A percentile compares a stretch with the other conserved stretches of the same genome.
Evolutionary conservation across 1,140 invertebrate species (phyloP).

Genomic region (Brachionus rotundiformis): DNA sequence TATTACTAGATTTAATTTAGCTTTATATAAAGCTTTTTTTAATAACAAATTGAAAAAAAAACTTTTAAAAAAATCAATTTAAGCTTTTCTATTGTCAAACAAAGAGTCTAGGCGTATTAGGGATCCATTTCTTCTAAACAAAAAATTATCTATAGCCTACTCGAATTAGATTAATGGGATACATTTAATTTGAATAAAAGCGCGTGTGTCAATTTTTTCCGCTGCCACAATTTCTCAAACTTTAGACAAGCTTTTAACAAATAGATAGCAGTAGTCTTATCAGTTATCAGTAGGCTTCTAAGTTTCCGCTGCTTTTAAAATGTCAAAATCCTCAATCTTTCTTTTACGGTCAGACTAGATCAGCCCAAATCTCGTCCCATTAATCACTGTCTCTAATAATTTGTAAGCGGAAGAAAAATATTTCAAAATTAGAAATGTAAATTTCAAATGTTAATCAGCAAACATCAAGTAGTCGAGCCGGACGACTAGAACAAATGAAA

Average conservation of each 20-base stretch:
- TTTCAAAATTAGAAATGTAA: conserved; percentile 35
- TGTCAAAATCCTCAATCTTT: background rate
- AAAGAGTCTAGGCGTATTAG: background rate
- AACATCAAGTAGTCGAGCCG: background rate
- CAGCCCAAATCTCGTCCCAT: conserved; percentile 9
- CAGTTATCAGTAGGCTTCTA: background rate
- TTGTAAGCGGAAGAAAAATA: conserved; percentile 36
- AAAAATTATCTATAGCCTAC: background rate
- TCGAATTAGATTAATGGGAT: background rate
- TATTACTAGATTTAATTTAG: background rate
- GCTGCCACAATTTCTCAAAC: conserved; percentile 11
- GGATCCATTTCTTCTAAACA: conserved; percentile 2
- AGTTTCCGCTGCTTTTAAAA: conserved; percentile 48
- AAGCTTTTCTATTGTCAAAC: background rate
- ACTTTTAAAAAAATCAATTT: conserved; percentile 24
- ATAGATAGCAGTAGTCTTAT: conserved; percentile 10
- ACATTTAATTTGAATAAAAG: background rate
- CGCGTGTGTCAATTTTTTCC: conserved; percentile 40
- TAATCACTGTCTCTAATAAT: conserved; percentile 45
- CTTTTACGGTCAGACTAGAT: conserved; percentile 18
- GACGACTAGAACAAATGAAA: background rate
- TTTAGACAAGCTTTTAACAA: conserved; percentile 39
- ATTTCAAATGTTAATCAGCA: conserved; percentile 18
- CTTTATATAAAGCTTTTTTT: background rate
- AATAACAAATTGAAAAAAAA: background rate